Conservation (phyloP, 2,888 invertebrate species). For the Microdon myrmicae region DNA sequence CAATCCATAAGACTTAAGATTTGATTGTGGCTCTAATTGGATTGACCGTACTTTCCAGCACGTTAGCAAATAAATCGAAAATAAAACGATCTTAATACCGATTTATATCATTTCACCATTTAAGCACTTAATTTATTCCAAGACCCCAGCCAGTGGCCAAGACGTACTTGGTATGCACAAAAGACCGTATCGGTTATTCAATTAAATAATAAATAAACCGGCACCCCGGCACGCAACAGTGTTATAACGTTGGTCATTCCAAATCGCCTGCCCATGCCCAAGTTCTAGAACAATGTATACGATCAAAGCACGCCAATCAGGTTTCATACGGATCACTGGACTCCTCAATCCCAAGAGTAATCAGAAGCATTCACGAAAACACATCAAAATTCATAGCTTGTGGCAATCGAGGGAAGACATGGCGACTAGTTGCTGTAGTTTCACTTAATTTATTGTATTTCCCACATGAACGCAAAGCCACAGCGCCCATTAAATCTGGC, state of each 20-base stretch:
- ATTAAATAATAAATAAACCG: constrained; percentile 43
- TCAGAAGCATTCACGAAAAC: constrained; percentile 10
- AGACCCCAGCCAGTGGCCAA: neutral
- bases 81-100: no score
- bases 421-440: constrained; percentile 18
- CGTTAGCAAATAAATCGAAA: no score
- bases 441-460: constrained; percentile 29
- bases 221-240: constrained; percentile 24
- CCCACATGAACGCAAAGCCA: no score
- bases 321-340: constrained; percentile 30
- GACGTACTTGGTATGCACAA: neutral
- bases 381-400: constrained; percentile 12
- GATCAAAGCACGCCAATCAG: neutral
- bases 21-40: no score
- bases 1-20: no score
- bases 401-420: constrained; percentile 24
- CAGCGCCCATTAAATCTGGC: no score
- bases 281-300: constrained; percentile 31
- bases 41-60: no score
- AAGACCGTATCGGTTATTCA: constrained; percentile 27
- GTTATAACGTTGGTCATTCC: constrained; percentile 3
- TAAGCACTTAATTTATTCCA: constrained; percentile 41
- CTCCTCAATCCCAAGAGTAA: neutral
- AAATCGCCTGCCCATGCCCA: constrained; percentile 19
- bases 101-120: constrained; percentile 29